phyloP scores from a whole-genome alignment of 2,888 invertebrate species.

The Tipula vernalis region DNA sequence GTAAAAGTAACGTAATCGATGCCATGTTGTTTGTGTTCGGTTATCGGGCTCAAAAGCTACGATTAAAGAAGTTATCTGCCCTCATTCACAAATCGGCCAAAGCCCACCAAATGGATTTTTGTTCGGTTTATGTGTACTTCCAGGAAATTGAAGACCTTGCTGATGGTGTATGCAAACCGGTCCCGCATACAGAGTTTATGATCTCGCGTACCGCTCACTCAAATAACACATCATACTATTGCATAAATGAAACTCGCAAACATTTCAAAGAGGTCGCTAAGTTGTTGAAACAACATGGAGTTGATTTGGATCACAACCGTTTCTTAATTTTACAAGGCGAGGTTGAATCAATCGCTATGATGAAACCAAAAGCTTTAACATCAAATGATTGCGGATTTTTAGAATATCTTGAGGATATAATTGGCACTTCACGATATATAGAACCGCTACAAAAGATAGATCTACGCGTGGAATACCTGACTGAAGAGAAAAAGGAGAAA shows the following conservation, averaged over 20 bases:
- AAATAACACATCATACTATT: conserved; percentile 69
- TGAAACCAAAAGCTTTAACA: conserved; percentile 83
- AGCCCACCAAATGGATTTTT: conserved; percentile 58
- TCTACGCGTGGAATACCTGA: conserved; percentile 57
- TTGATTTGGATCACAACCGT: conserved; percentile 93
- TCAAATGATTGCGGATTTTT: conserved; percentile 92
- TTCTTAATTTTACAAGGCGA: conserved; percentile 96
- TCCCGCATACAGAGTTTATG: conserved; percentile 66
- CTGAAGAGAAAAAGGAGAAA: conserved; percentile 67
- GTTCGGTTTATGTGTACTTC: conserved; percentile 85
- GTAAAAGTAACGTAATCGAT: conserved; percentile 98
- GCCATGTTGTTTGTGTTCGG: conserved; percentile 99
- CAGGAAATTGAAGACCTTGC: conserved; percentile 65
- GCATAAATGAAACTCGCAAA: conserved; percentile 56
- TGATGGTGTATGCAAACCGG: conserved; percentile 52
- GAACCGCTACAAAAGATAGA: conserved; percentile 65
- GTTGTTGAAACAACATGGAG: conserved; percentile 64
- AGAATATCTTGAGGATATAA: conserved; percentile 96
- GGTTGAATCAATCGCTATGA: conserved; percentile 97
- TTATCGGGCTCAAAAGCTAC: conserved; percentile 86
- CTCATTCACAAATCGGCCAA: conserved; percentile 85
- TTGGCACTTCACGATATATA: conserved; percentile 79
- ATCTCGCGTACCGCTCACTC: conserved; percentile 77
- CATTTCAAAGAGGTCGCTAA: conserved; percentile 79
- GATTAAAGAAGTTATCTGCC: conserved; percentile 88